Evolutionary conservation across 2,113 vertebrate genomes (phyloP).

Genomic region (Phyllostomus discolor): DNA sequence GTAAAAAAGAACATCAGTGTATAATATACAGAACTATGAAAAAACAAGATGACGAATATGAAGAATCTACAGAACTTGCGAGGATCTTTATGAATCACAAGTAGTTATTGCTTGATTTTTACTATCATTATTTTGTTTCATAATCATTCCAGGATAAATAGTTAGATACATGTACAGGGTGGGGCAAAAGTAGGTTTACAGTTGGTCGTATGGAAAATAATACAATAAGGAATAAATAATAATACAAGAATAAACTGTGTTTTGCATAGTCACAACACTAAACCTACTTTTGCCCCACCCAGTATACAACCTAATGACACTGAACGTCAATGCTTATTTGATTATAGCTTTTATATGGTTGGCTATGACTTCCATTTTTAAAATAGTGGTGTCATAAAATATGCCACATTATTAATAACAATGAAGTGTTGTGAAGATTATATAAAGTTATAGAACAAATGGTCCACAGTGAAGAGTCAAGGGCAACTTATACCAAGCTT

Average conservation of each 20-base stretch:
- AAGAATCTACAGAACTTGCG: background rate
- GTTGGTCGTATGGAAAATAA: background rate
- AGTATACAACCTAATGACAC: background rate
- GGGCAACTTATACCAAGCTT: background rate
- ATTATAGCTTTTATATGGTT: background rate
- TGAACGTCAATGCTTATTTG: background rate
- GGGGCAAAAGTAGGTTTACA: background rate
- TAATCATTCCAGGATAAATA: background rate
- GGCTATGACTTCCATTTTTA: background rate
- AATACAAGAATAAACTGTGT: background rate
- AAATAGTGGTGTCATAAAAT: background rate
- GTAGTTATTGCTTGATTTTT: background rate
- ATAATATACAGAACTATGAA: background rate
- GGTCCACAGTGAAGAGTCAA: background rate
- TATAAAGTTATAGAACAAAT: background rate
- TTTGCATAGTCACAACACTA: background rate
- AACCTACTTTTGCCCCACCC: background rate
- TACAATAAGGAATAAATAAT: background rate
- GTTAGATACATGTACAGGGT: background rate
- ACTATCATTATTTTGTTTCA: background rate
- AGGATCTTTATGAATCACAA: background rate
- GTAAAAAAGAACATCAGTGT: background rate
- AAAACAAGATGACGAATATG: background rate
- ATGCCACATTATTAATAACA: background rate
- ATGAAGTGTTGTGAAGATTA: background rate